A percentile compares a stretch with the other conserved stretches of the same genome.
phyloP scores from a whole-genome alignment of 53 echinoderm and acorn worm species.

The Holothuria leucospilota region DNA sequence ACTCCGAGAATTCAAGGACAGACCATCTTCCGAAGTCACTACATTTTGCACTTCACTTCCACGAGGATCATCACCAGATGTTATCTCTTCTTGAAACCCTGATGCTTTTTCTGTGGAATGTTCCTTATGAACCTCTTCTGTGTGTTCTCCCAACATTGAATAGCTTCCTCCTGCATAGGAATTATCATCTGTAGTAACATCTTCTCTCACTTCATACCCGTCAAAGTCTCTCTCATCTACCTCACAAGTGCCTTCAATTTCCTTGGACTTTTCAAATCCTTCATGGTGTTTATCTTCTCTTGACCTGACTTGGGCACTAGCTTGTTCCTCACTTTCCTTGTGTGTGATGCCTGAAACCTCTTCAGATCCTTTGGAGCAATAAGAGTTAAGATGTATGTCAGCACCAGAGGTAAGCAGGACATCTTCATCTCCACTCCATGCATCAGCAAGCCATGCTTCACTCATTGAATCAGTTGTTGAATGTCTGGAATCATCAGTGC shows the following conservation, averaged over 20 bases:
- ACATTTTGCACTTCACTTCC: no score
- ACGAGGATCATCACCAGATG: no score
- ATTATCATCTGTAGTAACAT: background rate
- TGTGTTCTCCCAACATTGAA: no score
- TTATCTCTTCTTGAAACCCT: no score
- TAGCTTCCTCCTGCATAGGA: no score
- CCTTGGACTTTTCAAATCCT: slow-evolving; percentile 5
- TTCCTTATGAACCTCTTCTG: no score
- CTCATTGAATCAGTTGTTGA: background rate
- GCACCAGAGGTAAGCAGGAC: background rate
- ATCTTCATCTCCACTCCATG: background rate
- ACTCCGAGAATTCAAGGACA: no score
- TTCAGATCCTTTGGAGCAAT: slow-evolving; percentile 29
- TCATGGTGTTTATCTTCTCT: slow-evolving; percentile 7
- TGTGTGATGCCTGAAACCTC: background rate
- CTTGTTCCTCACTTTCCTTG: background rate
- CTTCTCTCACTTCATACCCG: background rate
- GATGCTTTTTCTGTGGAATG: no score
- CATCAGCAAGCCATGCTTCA: background rate
- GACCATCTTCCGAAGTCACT: no score
- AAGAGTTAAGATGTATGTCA: slow-evolving; percentile 16
- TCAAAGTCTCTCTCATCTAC: background rate
- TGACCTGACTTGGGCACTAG: background rate
- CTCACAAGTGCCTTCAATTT: slow-evolving; percentile 3
- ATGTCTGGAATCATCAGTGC: no score